Conservation (phyloP, 2,797 vertebrate species). For the Sarcophilus harrisii region DNA sequence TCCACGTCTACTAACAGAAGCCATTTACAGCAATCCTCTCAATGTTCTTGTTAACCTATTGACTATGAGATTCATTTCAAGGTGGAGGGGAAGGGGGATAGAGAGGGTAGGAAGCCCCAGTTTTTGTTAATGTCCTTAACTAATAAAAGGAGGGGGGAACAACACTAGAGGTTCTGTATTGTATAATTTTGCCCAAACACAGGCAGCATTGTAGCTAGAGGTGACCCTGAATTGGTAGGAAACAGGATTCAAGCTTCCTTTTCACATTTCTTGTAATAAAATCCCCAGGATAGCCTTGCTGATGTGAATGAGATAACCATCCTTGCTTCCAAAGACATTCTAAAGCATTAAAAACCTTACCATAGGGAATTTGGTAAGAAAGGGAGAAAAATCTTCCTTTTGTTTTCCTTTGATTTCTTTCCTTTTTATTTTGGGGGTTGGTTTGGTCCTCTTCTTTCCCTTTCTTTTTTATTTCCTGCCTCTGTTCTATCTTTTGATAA, state of each 20-base stretch:
- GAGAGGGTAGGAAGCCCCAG: neutral
- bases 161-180: slow-evolving; percentile 25
- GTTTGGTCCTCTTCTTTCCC: slow-evolving; percentile 73
- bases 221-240: slow-evolving; percentile 71
- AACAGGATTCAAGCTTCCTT: slow-evolving; percentile 55
- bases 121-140: slow-evolving; percentile 41
- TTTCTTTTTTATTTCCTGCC: slow-evolving; percentile 70
- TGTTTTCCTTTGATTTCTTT: slow-evolving; percentile 68
- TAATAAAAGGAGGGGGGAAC: slow-evolving; percentile 9
- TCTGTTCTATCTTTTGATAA: slow-evolving; percentile 75
- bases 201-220: slow-evolving; percentile 55
- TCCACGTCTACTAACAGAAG: slow-evolving; percentile 17
- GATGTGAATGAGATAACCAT: slow-evolving; percentile 75
- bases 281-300: slow-evolving; percentile 72
- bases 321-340: slow-evolving; percentile 73
- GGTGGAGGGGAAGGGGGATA: neutral
- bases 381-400: slow-evolving; percentile 73
- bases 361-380: slow-evolving; percentile 73
- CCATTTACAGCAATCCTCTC: neutral
- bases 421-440: slow-evolving; percentile 75
- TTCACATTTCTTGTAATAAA: slow-evolving; percentile 66
- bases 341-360: slow-evolving; percentile 73
- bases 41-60: slow-evolving; percentile 32
- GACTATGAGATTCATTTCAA: slow-evolving; percentile 6
- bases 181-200: slow-evolving; percentile 45